phyloP scores from a whole-genome alignment of 2,113 vertebrate species.

The Cairina moschata region DNA sequence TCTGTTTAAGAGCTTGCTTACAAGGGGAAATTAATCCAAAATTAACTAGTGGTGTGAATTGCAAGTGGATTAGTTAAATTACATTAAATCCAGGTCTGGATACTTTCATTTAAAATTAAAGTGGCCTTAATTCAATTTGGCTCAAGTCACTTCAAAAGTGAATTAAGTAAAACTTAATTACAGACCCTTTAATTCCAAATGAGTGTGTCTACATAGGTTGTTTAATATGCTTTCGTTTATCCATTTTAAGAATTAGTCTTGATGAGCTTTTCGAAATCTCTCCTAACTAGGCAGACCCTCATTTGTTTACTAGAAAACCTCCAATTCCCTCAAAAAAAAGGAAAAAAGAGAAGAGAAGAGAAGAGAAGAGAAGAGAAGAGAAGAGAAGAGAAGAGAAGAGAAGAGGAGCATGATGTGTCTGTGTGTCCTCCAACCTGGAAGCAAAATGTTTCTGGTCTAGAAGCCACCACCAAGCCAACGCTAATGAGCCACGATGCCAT shows the following conservation, averaged over 20 bases:
- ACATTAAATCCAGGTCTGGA: slow-evolving; percentile 44
- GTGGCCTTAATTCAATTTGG: slow-evolving; percentile 68
- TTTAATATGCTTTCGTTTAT: slow-evolving; percentile 58
- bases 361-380: too few species aligned
- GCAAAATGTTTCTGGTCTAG: not conserved
- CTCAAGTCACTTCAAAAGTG: slow-evolving; percentile 62
- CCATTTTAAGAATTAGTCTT: slow-evolving; percentile 53
- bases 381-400: too few species aligned
- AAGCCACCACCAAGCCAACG: not conserved
- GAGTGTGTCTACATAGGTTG: slow-evolving; percentile 49
- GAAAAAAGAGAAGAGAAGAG: too few species aligned
- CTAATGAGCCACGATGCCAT: not conserved
- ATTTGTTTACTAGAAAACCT: not conserved
- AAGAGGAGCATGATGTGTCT: not conserved
- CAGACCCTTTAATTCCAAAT: slow-evolving; percentile 31
- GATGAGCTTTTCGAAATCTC: not conserved
- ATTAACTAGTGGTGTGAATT: slow-evolving; percentile 66
- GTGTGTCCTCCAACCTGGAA: not conserved
- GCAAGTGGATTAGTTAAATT: slow-evolving; percentile 66
- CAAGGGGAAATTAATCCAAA: slow-evolving; percentile 46
- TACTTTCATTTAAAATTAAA: slow-evolving; percentile 64
- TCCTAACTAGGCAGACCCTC: not conserved
- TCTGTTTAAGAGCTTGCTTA: not conserved
- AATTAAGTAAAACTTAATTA: slow-evolving; percentile 70
- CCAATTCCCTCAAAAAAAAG: not conserved